A percentile compares a stretch with the other conserved stretches of the same genome.
phyloP scores from a whole-genome alignment of 2,888 invertebrate species.

The Meteorus colon region DNA sequence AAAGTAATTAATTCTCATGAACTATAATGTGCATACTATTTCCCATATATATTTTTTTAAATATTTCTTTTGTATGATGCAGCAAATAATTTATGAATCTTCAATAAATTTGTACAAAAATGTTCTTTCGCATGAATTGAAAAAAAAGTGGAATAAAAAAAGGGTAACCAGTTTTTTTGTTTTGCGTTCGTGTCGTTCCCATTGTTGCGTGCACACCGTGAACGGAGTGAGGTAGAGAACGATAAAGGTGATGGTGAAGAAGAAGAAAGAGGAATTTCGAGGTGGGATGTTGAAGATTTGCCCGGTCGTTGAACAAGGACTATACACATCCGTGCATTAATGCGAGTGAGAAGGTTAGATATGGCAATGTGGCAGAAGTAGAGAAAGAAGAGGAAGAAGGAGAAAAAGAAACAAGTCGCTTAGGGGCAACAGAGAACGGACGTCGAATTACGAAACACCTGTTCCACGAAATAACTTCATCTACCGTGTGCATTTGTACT shows the following conservation, averaged over 20 bases:
- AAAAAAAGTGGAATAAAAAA: not conserved
- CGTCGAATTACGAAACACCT: conserved; percentile 68
- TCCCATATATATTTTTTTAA: too few species aligned
- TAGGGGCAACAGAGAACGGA: conserved; percentile 40
- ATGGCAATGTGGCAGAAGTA: conserved; percentile 35
- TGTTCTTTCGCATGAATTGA: conserved; percentile 4
- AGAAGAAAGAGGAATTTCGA: conserved; percentile 8
- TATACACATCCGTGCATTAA: conserved; percentile 32
- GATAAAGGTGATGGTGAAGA: not conserved
- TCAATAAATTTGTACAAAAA: not conserved
- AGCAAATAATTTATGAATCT: not conserved
- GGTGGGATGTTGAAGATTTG: conserved; percentile 32
- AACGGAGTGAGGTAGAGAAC: not conserved
- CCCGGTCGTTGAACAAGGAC: conserved; percentile 29
- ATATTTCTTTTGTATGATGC: not conserved
- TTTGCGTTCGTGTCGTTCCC: conserved; percentile 40
- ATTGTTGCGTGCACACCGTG: conserved; percentile 46
- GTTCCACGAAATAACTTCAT: conserved; percentile 66
- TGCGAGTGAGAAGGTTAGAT: conserved; percentile 33
- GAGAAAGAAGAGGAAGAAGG: conserved; percentile 50
- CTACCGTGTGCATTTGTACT: conserved; percentile 46
- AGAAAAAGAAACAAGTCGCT: conserved; percentile 46
- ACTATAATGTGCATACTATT: not conserved
- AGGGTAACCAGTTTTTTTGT: conserved; percentile 39
- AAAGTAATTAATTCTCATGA: conserved; percentile 20